Evolutionary conservation across 2,888 invertebrate genomes (phyloP).

Genomic region (Rotaria macrura): DNA sequence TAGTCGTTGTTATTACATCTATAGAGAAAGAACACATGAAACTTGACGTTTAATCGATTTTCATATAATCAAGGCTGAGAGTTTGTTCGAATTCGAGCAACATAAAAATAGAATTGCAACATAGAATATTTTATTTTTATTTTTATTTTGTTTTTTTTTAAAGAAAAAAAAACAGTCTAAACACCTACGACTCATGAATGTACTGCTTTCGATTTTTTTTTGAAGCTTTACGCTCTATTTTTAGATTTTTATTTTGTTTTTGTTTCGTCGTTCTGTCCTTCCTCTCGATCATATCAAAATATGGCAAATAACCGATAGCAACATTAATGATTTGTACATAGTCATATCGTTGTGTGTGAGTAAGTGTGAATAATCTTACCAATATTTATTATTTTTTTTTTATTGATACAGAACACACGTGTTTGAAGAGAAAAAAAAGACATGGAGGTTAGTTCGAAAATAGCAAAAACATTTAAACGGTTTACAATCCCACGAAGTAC

Average conservation of each 20-base stretch:
- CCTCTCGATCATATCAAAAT: neutral
- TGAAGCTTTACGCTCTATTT: neutral
- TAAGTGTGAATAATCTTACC: neutral
- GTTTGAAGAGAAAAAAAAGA: neutral
- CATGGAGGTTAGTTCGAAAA: conserved; percentile 15
- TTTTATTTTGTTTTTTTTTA: neutral
- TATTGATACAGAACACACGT: neutral
- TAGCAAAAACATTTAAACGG: conserved; percentile 7
- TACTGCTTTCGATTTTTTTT: neutral
- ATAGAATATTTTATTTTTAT: neutral
- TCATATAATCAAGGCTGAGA: neutral
- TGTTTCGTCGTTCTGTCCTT: neutral
- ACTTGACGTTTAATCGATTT: neutral
- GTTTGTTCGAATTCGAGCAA: neutral
- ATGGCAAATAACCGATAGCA: neutral
- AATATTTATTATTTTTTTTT: neutral
- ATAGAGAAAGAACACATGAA: neutral
- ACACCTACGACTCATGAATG: neutral
- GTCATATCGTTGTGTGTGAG: neutral
- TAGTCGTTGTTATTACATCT: neutral
- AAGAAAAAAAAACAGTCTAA: neutral
- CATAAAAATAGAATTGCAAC: neutral
- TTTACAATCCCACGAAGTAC: conserved; percentile 17
- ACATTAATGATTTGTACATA: neutral
- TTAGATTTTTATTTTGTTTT: neutral